Evolutionary conservation across 1,140 invertebrate species (phyloP).

Genomic region (Pseudomyrmex dendroicus): DNA sequence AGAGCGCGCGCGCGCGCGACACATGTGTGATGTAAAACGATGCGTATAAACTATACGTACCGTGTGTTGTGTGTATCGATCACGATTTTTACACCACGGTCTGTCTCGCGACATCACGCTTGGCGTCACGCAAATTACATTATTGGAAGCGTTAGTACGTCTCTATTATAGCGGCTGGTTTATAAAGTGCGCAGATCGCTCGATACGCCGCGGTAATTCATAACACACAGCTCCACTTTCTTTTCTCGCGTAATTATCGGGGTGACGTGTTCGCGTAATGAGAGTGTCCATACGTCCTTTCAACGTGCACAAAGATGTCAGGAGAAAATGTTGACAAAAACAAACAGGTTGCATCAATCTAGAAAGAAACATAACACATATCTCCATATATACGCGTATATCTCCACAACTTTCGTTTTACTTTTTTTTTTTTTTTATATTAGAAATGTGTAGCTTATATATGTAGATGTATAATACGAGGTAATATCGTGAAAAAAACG

Average conservation of each 20-base stretch:
- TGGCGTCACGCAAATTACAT: not conserved
- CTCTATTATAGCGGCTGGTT: not conserved
- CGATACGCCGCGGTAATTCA: slow-evolving; percentile 1
- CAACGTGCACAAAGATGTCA: not conserved
- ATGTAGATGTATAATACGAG: not conserved
- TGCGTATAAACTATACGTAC: not conserved
- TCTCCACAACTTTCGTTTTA: not conserved
- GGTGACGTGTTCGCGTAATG: not conserved
- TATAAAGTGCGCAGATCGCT: not conserved
- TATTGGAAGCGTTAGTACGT: not conserved
- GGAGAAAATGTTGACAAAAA: not conserved
- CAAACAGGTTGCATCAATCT: not conserved
- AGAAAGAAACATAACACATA: slow-evolving; percentile 23
- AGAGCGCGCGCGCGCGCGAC: not conserved
- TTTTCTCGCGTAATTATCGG: not conserved
- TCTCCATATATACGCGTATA: not conserved
- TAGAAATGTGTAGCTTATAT: not conserved
- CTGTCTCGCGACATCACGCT: slow-evolving; percentile 1
- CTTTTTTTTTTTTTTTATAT: not conserved
- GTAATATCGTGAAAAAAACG: no score
- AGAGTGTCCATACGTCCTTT: not conserved
- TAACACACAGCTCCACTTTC: not conserved
- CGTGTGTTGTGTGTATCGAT: not conserved
- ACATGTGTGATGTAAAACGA: not conserved
- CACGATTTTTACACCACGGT: slow-evolving; percentile 21